Conservation (phyloP, 2,888 invertebrate species). For the Hemithea aestivaria region DNA sequence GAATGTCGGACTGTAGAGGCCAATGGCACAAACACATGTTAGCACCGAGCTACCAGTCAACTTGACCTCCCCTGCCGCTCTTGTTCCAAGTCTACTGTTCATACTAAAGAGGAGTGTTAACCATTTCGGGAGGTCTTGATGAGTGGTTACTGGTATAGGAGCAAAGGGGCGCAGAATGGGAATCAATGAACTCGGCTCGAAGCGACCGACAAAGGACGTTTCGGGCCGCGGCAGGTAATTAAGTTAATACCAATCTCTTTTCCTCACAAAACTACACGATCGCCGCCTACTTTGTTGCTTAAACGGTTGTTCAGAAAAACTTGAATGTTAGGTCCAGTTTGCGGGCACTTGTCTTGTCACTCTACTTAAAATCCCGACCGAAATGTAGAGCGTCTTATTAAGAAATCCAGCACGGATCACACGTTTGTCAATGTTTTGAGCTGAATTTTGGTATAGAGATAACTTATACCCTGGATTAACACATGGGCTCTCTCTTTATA, state of each 20-base stretch:
- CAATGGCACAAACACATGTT: slow-evolving; percentile 74
- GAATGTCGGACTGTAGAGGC: slow-evolving; percentile 45
- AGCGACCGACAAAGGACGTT: slow-evolving; percentile 75
- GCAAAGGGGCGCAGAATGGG: slow-evolving; percentile 69
- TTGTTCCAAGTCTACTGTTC: slow-evolving; percentile 15
- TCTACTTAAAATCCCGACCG: too few species aligned
- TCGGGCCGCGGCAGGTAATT: slow-evolving; percentile 71
- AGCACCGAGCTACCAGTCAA: slow-evolving; percentile 44
- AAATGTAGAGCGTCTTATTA: too few species aligned
- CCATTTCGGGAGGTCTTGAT: slow-evolving; percentile 36
- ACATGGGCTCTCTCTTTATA: too few species aligned
- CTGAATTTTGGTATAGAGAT: too few species aligned
- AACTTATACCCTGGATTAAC: too few species aligned
- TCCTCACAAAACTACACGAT: slow-evolving; percentile 41
- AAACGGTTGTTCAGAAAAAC: slow-evolving; percentile 5
- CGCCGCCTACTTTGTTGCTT: slow-evolving; percentile 19
- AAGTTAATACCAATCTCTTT: slow-evolving; percentile 69
- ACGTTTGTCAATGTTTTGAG: too few species aligned
- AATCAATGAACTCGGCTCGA: slow-evolving; percentile 74
- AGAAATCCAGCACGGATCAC: too few species aligned
- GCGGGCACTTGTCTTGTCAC: too few species aligned
- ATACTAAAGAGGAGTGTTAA: slow-evolving; percentile 19
- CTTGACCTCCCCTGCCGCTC: slow-evolving; percentile 44
- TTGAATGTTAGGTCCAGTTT: slow-evolving; percentile 1
- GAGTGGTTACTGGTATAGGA: slow-evolving; percentile 50